A percentile compares a stretch with the other conserved stretches of the same genome.
These are phyloP conservation scores for Rhinatrema bivittatum DNA, from an alignment of 2,797 vertebrate species.

Conservation along the genomic window DNA sequence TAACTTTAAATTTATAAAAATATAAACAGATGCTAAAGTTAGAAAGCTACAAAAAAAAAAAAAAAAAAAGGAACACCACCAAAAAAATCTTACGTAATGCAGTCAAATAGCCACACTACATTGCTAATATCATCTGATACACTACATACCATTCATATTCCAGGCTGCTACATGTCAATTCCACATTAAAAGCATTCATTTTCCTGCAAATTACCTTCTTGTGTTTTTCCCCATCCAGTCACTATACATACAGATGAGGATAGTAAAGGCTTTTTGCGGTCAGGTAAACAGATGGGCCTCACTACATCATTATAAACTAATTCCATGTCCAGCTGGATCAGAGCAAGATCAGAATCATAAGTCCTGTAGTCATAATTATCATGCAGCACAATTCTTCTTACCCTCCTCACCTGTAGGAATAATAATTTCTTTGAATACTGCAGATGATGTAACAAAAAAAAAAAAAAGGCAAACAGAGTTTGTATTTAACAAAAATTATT, in stretches of 20 bases:
- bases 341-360: neutral
- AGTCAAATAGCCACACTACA: too few relatives aligned
- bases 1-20: too few relatives aligned
- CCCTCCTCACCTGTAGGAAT: neutral
- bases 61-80: too few relatives aligned
- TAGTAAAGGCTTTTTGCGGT: rapidly evolving
- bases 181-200: too few relatives aligned
- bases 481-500: too few relatives aligned
- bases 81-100: too few relatives aligned
- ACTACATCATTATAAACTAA: neutral
- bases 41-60: too few relatives aligned
- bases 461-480: neutral
- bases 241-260: neutral
- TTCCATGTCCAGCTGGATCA: neutral
- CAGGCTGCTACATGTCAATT: too few relatives aligned
- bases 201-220: constrained; percentile 2
- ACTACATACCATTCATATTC: too few relatives aligned
- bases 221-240: neutral
- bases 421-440: neutral
- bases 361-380: neutral
- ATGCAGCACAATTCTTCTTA: neutral
- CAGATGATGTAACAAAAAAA: neutral
- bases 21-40: too few relatives aligned
- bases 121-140: too few relatives aligned
- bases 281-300: constrained; percentile 1